Evolutionary conservation across 1,140 invertebrate genomes (phyloP).

Genomic region (Atta cephalotes): DNA sequence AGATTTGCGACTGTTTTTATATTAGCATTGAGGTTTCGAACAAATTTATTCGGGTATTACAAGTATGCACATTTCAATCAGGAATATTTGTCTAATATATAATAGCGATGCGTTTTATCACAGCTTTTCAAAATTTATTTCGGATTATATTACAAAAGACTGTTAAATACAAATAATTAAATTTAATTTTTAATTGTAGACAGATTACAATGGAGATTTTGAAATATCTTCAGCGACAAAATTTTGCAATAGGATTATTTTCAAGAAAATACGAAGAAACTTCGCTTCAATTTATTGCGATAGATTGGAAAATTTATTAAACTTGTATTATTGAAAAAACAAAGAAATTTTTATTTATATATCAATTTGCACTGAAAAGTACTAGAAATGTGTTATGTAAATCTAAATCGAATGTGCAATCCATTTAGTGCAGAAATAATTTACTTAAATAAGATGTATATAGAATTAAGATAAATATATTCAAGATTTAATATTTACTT

Average conservation of each 20-base stretch:
- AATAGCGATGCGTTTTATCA: background rate
- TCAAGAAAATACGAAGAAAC: background rate
- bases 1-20: constrained; percentile 25
- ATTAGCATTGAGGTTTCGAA: constrained; percentile 19
- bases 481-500: constrained; percentile 4
- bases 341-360: background rate
- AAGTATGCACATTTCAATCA: background rate
- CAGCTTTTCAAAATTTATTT: constrained; percentile 19
- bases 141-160: background rate
- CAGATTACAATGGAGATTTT: background rate
- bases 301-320: background rate
- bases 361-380: background rate
- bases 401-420: background rate
- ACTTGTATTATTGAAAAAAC: background rate
- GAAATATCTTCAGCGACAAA: background rate
- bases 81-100: constrained; percentile 30
- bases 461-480: background rate
- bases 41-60: constrained; percentile 26
- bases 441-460: background rate
- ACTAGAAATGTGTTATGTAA: background rate
- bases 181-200: constrained; percentile 9
- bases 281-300: background rate
- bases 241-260: background rate
- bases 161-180: constrained; percentile 27
- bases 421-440: background rate